These are phyloP conservation scores for Epinotia brunnichana DNA, from an alignment of 2,888 invertebrate genomes.

Conservation along the genomic window DNA sequence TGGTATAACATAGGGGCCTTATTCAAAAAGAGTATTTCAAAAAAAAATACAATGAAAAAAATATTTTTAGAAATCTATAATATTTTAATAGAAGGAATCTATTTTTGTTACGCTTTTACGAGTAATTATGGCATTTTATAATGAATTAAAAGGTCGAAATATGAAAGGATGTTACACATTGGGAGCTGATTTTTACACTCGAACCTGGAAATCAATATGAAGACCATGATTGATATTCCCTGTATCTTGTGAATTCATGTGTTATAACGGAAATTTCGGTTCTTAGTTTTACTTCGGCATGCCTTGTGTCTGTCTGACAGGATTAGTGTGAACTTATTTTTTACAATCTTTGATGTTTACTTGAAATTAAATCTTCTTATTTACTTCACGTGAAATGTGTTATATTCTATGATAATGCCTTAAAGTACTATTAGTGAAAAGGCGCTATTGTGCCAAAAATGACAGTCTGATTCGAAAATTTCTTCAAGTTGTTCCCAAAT, in stretches of 20 bases:
- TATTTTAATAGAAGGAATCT: slow-evolving; percentile 71
- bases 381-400: no score
- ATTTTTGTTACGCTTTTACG: slow-evolving; percentile 81
- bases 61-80: slow-evolving; percentile 70
- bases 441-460: no score
- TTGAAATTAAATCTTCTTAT: no score
- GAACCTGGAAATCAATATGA: background rate
- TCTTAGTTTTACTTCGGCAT: background rate
- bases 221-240: background rate
- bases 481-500: background rate
- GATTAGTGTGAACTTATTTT: no score
- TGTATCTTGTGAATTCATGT: background rate
- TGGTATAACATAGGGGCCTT: slow-evolving; percentile 77
- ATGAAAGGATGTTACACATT: slow-evolving; percentile 46
- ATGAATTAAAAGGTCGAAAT: slow-evolving; percentile 55
- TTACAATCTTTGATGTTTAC: no score
- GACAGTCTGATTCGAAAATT: no score
- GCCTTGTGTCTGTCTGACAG: no score
- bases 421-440: no score
- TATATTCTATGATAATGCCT: no score
- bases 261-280: no score
- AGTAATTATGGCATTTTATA: slow-evolving; percentile 66
- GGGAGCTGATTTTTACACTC: slow-evolving; percentile 32
- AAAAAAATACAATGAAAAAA: slow-evolving; percentile 63
- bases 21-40: slow-evolving; percentile 60